Base-by-base conservation (phyloP, 2,113 vertebrate genomes). In the Seriola rivoliana region DNA sequence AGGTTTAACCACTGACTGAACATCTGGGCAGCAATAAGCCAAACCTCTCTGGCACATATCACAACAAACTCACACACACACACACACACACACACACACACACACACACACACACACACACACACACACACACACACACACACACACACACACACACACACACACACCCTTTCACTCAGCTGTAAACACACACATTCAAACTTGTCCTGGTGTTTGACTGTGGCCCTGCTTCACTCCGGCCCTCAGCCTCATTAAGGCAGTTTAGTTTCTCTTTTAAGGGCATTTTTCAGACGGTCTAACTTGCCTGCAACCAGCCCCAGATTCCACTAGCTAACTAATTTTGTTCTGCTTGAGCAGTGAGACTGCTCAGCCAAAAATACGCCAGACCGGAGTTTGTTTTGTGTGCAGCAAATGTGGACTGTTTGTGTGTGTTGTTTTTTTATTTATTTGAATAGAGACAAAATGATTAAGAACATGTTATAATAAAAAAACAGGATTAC, bases 271-370 rank as follows among this genome's bases (percentile, higher is more conserved):
- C 42, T 78, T 71, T 69, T 34, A 36, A 29, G 40, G 60, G 42
- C 44, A 71, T 84, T 85, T 84, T 78, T 75, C 68, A 81, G 58
- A 79, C 54, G 44, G 78, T 64, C 65, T 81, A 57, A 82, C 67
- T 71, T 1, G 89, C 89, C 88, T 72, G 60, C 62, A 89, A 75
- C 65, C 69, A 82, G 62, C 71, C 81, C 79, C 19, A 4, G 2
- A 13, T 71, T 60, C 62, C 59, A 72, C 72, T 74, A 54, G 82
- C 60, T 84, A 10, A 62, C 69, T 57, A 57, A 12, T 46, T 68
- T 70, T 62, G 71, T 93, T 93, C 89, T 88, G 87, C 89, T 91
- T 76, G 84, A 92, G 80, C 65, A 46, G 65, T 80, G 78, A 46
- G 21, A 54, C 75, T 77, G 60, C 78, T 90, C 81, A 54, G 73